phyloP scores from a whole-genome alignment of 53 echinoderm and acorn worm genomes.

The Antedon mediterranea region DNA sequence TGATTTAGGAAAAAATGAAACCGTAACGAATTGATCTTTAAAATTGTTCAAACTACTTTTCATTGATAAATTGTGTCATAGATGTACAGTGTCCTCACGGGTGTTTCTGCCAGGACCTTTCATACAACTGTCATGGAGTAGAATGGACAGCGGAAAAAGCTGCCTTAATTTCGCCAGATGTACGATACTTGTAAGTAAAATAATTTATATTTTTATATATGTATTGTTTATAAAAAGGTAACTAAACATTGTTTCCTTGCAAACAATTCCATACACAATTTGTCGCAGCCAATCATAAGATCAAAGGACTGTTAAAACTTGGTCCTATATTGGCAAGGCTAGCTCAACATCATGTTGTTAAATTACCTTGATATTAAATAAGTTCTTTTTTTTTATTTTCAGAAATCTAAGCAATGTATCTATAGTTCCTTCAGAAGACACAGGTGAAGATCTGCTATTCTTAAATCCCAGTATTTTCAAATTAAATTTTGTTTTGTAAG shows the following conservation, averaged over 20 bases:
- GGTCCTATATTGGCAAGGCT: too few relatives aligned
- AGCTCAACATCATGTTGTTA: not conserved
- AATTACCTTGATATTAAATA: not conserved
- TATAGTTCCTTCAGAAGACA: not conserved
- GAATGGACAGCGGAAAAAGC: not conserved
- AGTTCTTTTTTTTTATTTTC: not conserved
- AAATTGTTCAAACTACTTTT: too few relatives aligned
- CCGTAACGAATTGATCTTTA: too few relatives aligned
- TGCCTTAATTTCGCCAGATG: not conserved
- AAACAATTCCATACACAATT: not conserved
- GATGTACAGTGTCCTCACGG: not conserved
- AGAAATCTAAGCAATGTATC: not conserved
- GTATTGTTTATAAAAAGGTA: not conserved
- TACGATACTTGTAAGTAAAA: not conserved
- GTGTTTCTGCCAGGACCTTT: not conserved
- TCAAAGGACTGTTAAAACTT: too few relatives aligned
- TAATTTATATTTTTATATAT: not conserved
- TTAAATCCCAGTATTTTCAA: not conserved
- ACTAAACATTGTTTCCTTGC: not conserved
- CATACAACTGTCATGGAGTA: not conserved
- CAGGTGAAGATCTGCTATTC: not conserved
- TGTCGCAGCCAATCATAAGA: too few relatives aligned
- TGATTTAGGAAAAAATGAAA: too few relatives aligned
- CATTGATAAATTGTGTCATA: not conserved
- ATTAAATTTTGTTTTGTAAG: not conserved